phyloP scores from a whole-genome alignment of 2,797 vertebrate species.

The Lepidocolaptes lacrymiger region DNA sequence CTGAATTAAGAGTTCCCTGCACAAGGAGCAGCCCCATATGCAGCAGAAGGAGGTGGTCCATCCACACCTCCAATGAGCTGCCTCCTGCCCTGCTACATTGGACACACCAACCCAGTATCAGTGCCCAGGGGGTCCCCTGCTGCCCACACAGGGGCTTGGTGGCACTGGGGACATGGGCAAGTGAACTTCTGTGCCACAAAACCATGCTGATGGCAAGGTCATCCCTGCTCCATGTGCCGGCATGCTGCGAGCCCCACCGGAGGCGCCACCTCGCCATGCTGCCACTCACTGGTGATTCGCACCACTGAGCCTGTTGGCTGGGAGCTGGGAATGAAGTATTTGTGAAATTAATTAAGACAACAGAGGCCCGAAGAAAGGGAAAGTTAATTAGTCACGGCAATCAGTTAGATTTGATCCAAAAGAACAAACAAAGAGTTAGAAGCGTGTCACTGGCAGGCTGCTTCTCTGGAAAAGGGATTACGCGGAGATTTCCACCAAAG shows the following conservation, averaged over 20 bases:
- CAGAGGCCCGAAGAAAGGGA: conserved; percentile 76
- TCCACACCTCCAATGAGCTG: accelerated
- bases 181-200: accelerated
- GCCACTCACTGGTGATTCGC: neutral
- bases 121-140: neutral
- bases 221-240: neutral
- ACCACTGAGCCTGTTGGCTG: conserved; percentile 48
- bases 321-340: conserved; percentile 63
- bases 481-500: conserved; percentile 75
- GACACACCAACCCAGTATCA: accelerated
- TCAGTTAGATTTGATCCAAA: conserved; percentile 80
- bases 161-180: accelerated
- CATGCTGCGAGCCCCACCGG: accelerated
- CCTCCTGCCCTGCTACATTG: accelerated
- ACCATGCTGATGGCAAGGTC: accelerated
- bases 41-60: accelerated
- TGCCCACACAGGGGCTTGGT: accelerated
- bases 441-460: conserved; percentile 73
- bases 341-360: conserved; percentile 80
- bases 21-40: neutral
- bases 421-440: conserved; percentile 78
- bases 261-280: accelerated
- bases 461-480: conserved; percentile 78
- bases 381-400: conserved; percentile 80
- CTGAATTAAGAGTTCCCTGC: neutral